Evolutionary conservation across 2,888 invertebrate genomes (phyloP).

Genomic region (Philaethria dido): DNA sequence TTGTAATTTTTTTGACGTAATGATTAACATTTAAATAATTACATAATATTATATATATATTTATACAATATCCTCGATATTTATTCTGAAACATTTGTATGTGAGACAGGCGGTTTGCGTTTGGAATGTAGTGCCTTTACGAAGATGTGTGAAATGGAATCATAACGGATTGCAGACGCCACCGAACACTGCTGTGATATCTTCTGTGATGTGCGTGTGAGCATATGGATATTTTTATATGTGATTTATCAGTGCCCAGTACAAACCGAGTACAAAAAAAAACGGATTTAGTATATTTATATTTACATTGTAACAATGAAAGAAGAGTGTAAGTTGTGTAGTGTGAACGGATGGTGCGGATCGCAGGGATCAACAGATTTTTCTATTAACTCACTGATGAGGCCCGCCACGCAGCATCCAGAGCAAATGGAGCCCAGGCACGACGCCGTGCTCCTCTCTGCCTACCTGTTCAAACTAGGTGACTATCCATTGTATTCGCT

Average conservation of each 20-base stretch:
- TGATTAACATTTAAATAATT: slow-evolving; percentile 16
- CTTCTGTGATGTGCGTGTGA: slow-evolving; percentile 79
- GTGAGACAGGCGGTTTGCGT: slow-evolving; percentile 58
- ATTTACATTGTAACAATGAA: slow-evolving; percentile 73
- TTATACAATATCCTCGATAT: slow-evolving; percentile 35
- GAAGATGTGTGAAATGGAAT: slow-evolving; percentile 36
- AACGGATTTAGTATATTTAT: slow-evolving; percentile 69
- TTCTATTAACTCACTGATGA: slow-evolving; percentile 79
- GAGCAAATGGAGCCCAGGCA: slow-evolving; percentile 71
- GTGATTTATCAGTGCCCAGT: slow-evolving; percentile 83
- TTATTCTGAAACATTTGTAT: slow-evolving; percentile 31
- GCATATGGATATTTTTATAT: slow-evolving; percentile 81
- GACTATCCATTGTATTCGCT: slow-evolving; percentile 80
- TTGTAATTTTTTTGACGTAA: slow-evolving; percentile 23
- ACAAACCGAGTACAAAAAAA: slow-evolving; percentile 84
- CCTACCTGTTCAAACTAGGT: slow-evolving; percentile 83
- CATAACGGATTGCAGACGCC: slow-evolving; percentile 60
- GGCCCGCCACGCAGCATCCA: slow-evolving; percentile 70
- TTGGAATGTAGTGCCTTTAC: slow-evolving; percentile 49
- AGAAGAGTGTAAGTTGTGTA: slow-evolving; percentile 81
- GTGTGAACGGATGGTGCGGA: slow-evolving; percentile 75
- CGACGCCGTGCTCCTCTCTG: slow-evolving; percentile 76
- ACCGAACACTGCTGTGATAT: slow-evolving; percentile 79
- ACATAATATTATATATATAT: neutral
- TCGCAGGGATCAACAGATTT: slow-evolving; percentile 72